phyloP scores from a whole-genome alignment of 2,888 invertebrate genomes.

The Campaea margaritaria region DNA sequence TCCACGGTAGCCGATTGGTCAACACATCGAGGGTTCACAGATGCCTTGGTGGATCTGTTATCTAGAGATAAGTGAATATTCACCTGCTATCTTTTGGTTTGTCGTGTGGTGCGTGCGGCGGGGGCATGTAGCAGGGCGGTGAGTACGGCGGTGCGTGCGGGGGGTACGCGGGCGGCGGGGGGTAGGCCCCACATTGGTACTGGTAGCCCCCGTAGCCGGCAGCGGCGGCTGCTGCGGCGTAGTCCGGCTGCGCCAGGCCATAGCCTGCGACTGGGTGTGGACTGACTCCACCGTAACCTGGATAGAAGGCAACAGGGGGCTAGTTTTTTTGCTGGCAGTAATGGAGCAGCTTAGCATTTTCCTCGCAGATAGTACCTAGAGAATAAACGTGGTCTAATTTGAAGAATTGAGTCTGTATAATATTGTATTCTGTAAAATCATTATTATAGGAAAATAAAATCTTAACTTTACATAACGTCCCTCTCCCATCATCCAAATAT shows the following conservation, averaged over 20 bases:
- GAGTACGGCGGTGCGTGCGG: conserved; percentile 90
- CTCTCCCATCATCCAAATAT: too few relatives aligned
- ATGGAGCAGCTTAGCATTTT: too few relatives aligned
- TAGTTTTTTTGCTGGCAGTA: too few relatives aligned
- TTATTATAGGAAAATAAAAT: too few relatives aligned
- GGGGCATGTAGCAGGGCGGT: conserved; percentile 95
- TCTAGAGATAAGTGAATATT: conserved; percentile 58
- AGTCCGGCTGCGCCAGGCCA: conserved; percentile 93
- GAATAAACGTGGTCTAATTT: too few relatives aligned
- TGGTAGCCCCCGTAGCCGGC: conserved; percentile 86
- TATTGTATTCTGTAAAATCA: too few relatives aligned
- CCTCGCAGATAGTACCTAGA: too few relatives aligned
- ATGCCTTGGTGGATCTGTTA: neutral
- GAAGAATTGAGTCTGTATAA: too few relatives aligned
- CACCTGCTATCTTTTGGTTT: conserved; percentile 91
- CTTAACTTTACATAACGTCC: too few relatives aligned
- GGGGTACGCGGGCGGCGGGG: conserved; percentile 85
- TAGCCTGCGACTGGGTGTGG: conserved; percentile 92
- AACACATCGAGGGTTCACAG: neutral
- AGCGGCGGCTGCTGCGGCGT: conserved; percentile 90
- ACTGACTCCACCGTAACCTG: conserved; percentile 93
- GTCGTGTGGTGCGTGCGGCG: conserved; percentile 93
- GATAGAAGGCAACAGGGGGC: neutral
- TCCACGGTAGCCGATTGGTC: neutral
- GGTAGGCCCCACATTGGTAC: conserved; percentile 86